Conservation (phyloP, 2,113 vertebrate species). For the Hystrix brachyura region DNA sequence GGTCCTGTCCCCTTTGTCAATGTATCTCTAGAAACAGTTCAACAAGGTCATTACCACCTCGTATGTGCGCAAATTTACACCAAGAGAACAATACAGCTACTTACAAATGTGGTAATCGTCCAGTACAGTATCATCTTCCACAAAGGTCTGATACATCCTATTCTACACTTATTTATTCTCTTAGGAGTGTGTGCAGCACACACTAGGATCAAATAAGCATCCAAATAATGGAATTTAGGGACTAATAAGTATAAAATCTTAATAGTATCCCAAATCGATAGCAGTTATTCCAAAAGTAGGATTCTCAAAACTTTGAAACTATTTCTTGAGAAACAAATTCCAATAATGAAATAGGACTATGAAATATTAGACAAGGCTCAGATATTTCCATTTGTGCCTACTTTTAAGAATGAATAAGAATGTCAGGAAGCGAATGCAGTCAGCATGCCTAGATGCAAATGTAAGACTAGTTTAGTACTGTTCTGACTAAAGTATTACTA, state of each 20-base stretch:
- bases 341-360: neutral
- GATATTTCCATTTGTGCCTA: neutral
- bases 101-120: neutral
- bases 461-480: neutral
- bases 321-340: slow-evolving; percentile 45
- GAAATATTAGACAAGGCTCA: neutral
- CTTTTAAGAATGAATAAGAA: neutral
- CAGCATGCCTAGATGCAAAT: neutral
- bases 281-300: neutral
- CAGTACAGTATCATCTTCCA: neutral
- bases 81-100: neutral
- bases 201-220: neutral
- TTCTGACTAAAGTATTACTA: neutral
- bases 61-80: neutral
- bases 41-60: neutral
- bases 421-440: neutral
- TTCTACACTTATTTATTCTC: neutral
- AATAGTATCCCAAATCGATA: neutral
- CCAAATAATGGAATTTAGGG: neutral
- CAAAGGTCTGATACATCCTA: neutral
- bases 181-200: neutral
- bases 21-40: slow-evolving; percentile 93
- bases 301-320: neutral
- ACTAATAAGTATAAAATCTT: neutral
- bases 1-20: slow-evolving; percentile 96